Evolutionary conservation across 2,113 vertebrate species (phyloP).

Genomic region (Coptodon bakossiorum): DNA sequence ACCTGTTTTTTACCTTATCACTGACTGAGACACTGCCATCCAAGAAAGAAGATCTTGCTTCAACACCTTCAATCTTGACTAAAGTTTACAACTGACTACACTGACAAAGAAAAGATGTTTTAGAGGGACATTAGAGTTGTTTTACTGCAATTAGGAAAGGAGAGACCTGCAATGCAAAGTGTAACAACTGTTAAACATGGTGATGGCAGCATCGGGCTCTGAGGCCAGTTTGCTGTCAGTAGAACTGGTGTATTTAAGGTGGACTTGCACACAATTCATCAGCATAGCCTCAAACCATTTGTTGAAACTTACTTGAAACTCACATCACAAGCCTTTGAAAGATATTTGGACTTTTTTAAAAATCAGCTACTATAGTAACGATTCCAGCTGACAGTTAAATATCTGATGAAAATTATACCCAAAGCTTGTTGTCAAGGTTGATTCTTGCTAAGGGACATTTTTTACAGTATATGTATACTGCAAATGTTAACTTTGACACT

Average conservation of each 20-base stretch:
- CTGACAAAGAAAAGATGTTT: not conserved
- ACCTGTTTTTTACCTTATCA: not conserved
- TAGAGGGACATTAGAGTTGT: not conserved
- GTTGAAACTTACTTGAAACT: not conserved
- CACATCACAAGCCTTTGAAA: not conserved
- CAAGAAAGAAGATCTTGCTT: not conserved
- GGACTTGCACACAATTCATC: not conserved
- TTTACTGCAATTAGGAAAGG: not conserved
- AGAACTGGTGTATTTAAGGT: not conserved
- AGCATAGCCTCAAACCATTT: not conserved
- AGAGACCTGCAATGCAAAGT: not conserved
- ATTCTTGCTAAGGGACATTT: rapidly evolving
- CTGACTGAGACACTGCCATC: not conserved
- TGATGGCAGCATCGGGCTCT: not conserved
- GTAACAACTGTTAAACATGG: not conserved
- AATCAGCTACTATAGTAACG: not conserved
- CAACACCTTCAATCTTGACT: not conserved
- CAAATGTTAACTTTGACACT: not conserved
- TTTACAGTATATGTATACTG: not conserved
- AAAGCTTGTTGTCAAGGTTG: not conserved
- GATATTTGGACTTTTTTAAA: rapidly evolving
- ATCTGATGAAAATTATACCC: not conserved
- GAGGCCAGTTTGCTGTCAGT: not conserved
- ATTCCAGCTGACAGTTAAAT: not conserved
- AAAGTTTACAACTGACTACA: not conserved